A percentile compares a stretch with the other conserved stretches of the same genome.
Conservation (phyloP, 2,113 vertebrate species). For the Zapornia atra region DNA sequence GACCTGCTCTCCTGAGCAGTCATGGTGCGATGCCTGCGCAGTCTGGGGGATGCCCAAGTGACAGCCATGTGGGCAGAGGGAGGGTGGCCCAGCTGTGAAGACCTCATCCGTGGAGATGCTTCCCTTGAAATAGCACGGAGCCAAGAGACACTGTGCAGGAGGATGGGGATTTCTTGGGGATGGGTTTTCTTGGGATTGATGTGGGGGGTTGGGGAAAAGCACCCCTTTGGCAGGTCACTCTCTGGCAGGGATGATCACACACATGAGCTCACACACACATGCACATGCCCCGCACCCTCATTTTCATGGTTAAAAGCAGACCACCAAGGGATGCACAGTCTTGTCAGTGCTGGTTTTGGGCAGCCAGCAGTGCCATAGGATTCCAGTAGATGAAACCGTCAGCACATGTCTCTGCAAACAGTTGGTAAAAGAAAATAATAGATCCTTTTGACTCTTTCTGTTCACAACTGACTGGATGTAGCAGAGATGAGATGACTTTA, state of each 20-base stretch:
- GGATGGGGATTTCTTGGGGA: not conserved
- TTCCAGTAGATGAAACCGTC: not conserved
- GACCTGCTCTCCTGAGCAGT: not conserved
- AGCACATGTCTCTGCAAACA: not conserved
- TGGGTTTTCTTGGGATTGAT: not conserved
- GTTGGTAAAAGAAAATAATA: not conserved
- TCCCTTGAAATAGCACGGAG: not conserved
- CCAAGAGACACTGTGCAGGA: not conserved
- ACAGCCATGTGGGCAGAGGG: fast-evolving
- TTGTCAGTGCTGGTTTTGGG: fast-evolving
- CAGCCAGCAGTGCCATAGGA: not conserved
- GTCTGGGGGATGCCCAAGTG: not conserved
- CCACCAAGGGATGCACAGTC: not conserved
- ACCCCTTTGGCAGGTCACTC: not conserved
- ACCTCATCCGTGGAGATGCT: not conserved
- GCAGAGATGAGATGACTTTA: not conserved
- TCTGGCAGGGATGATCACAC: not conserved
- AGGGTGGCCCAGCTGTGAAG: not conserved
- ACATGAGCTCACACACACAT: no score
- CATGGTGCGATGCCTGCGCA: not conserved
- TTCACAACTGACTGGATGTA: not conserved
- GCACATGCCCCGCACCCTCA: no score
- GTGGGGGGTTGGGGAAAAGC: not conserved
- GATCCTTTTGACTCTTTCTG: not conserved
- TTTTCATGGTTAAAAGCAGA: not conserved